Conservation (phyloP, 2,797 vertebrate genomes). For the Corythornis leucogaster region DNA sequence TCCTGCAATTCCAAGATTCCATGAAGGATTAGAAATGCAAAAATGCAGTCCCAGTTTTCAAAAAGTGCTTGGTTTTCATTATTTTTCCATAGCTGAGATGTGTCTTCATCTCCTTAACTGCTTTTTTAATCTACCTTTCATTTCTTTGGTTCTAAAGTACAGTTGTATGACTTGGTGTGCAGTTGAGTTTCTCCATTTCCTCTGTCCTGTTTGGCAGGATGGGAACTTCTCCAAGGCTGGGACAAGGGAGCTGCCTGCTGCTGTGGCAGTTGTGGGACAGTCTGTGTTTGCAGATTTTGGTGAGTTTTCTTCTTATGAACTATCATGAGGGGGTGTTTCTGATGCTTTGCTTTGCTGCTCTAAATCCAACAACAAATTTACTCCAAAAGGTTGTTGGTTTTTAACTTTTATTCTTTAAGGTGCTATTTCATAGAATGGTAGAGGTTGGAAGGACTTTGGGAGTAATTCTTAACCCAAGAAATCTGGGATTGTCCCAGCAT, state of each 20-base stretch:
- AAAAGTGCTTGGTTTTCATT: neutral
- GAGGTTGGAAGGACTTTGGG: neutral
- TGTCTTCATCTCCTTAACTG: neutral
- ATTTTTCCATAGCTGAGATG: accelerated
- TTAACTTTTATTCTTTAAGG: neutral
- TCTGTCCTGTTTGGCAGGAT: constrained; percentile 78
- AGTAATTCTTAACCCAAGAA: neutral
- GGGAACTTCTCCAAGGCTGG: constrained; percentile 84
- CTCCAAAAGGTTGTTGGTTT: neutral
- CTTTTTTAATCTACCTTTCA: neutral
- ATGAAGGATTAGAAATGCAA: neutral
- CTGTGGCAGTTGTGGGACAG: constrained; percentile 81
- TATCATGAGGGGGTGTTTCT: neutral
- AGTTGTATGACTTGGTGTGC: neutral
- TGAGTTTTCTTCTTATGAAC: constrained; percentile 72
- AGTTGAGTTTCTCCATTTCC: neutral
- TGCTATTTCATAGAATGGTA: neutral
- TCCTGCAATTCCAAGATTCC: neutral
- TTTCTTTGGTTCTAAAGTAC: neutral
- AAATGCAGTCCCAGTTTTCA: neutral
- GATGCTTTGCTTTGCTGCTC: neutral
- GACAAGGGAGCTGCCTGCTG: constrained; percentile 44
- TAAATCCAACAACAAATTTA: neutral
- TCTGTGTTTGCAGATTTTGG: constrained; percentile 95
- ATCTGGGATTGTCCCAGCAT: too few species aligned